Evolutionary conservation across 2,113 vertebrate genomes (phyloP).

Genomic region (Ailuropoda melanoleuca): DNA sequence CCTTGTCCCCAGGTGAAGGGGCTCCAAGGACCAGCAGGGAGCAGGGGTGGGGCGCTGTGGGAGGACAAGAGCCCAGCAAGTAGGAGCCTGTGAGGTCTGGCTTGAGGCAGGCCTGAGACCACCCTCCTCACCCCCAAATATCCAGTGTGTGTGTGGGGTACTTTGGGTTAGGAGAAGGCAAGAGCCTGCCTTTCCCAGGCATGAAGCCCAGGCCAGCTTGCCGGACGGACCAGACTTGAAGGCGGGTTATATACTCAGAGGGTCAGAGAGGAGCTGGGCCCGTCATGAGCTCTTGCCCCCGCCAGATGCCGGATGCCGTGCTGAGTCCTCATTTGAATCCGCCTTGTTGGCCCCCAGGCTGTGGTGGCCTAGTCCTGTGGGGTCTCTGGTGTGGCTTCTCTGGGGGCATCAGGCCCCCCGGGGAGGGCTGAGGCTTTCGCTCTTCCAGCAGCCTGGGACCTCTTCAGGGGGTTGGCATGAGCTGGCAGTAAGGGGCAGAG

Average conservation of each 20-base stretch:
- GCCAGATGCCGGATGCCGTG: fast-evolving
- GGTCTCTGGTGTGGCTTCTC: background rate
- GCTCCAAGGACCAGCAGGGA: background rate
- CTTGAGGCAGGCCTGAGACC: background rate
- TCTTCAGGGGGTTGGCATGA: slow-evolving; percentile 36
- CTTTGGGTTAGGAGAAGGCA: background rate
- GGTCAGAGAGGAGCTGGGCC: background rate
- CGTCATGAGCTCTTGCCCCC: fast-evolving
- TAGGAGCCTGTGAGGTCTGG: background rate
- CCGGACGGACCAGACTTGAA: background rate
- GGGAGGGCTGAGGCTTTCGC: background rate
- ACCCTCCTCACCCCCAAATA: background rate
- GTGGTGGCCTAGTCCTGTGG: no score
- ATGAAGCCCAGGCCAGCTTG: background rate
- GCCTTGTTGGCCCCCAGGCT: background rate
- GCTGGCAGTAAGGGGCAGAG: slow-evolving; percentile 68
- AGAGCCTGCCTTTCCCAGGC: background rate
- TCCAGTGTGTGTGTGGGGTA: background rate
- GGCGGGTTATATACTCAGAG: fast-evolving
- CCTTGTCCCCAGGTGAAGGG: background rate
- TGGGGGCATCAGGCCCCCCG: background rate
- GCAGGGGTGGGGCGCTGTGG: fast-evolving
- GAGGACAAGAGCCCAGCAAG: background rate
- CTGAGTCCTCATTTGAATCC: fast-evolving
- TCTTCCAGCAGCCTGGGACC: background rate